Base-by-base conservation (phyloP, 2,888 invertebrate species). In the Willowsia nigromaculata region DNA sequence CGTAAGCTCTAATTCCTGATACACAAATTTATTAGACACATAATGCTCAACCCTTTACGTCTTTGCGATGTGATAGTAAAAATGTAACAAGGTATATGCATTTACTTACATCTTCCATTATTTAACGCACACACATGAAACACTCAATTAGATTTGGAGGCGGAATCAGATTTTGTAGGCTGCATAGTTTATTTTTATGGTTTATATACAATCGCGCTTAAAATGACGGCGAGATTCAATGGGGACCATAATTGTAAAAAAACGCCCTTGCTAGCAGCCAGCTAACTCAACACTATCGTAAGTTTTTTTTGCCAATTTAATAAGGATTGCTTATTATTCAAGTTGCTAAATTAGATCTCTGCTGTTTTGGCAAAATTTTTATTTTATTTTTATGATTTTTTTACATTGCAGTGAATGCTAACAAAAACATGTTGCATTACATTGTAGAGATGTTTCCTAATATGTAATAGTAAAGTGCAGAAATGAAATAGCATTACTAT, bases 251-350 rank as follows among this genome's bases (percentile, higher is more conserved):
- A 71, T 71, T 30, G 9, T 71, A 18, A 71, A 71, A 71, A 68
- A 71, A 71, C 71, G 71, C 71, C 71, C 71, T 22, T 71, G 71
- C n/a, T 71, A 40, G 11, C 43, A 71, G 5, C n/a, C 18, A 43
- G 2, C 68, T 50, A n/a, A n/a, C n/a, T n/a, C n/a, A n/a, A 7
- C 50, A 50, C 15, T 15, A 1, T 50, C 2, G n/a, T 50, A 1
- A 50, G n/a, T 13, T 43, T 9, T 6, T 43, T 43, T 43, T 9
- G 11, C 13, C 43, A n/a, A n/a, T 9, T 43, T 13, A 43, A 1
- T 43, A 1, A 43, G n/a, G n/a, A n/a, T n/a, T n/a, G n/a, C n/a
- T n/a, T n/a, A n/a, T n/a, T n/a, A n/a, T n/a, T n/a, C n/a, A n/a
- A n/a, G n/a, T n/a, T n/a, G n/a, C n/a, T n/a, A n/a, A n/a, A n/a